phyloP scores from a whole-genome alignment of 2,888 invertebrate genomes.

The Lobophora halterata region DNA sequence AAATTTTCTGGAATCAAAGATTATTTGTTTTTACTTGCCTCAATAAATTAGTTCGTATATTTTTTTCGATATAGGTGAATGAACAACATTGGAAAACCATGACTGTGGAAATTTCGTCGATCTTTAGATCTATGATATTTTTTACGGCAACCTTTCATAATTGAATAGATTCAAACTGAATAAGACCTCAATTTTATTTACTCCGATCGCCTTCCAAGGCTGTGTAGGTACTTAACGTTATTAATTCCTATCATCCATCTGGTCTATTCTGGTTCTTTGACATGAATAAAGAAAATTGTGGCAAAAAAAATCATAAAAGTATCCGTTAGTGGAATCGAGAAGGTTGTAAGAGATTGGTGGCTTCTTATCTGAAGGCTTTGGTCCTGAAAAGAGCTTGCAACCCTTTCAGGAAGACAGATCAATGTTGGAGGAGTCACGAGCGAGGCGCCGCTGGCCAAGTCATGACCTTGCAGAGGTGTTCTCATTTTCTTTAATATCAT shows the following conservation, averaged over 20 bases:
- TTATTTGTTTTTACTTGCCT: not conserved
- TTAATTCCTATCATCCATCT: conserved; percentile 48
- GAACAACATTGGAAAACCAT: conserved; percentile 21
- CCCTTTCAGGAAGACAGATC: conserved; percentile 66
- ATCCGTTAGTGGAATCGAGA: conserved; percentile 70
- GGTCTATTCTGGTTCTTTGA: conserved; percentile 36
- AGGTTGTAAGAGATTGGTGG: conserved; percentile 55
- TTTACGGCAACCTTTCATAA: conserved; percentile 34
- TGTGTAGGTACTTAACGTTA: conserved; percentile 48
- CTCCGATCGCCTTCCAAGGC: conserved; percentile 32
- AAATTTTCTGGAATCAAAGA: not conserved
- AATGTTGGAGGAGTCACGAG: conserved; percentile 40
- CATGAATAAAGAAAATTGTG: conserved; percentile 37
- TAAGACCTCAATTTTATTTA: conserved; percentile 34
- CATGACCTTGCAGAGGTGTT: too few species aligned
- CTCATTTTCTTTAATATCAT: too few species aligned
- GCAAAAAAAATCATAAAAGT: conserved; percentile 37
- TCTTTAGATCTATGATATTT: conserved; percentile 31
- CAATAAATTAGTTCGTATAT: not conserved
- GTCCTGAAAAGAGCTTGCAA: conserved; percentile 57
- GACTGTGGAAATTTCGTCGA: conserved; percentile 25
- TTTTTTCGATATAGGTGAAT: conserved; percentile 7
- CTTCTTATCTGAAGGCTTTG: conserved; percentile 64
- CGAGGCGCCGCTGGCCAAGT: conserved; percentile 13
- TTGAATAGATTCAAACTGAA: conserved; percentile 35